Conservation (phyloP, 2,797 vertebrate genomes). For the Glossophaga mutica region DNA sequence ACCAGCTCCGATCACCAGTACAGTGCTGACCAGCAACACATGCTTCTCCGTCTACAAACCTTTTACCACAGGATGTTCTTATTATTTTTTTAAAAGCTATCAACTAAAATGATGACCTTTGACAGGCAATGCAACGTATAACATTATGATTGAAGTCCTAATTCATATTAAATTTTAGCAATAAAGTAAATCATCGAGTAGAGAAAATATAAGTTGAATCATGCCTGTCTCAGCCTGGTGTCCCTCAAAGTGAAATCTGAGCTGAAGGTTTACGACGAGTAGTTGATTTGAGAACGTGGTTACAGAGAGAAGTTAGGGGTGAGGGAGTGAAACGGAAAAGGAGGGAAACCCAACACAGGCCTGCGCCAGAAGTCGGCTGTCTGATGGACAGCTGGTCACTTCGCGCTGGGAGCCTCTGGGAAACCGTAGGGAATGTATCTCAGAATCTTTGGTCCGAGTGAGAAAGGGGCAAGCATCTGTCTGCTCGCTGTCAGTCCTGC, state of each 20-base stretch:
- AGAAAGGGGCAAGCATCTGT: background rate
- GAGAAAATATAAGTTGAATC: constrained; percentile 16
- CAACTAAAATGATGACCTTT: constrained; percentile 14
- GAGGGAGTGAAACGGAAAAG: background rate
- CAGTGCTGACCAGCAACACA: constrained; percentile 13
- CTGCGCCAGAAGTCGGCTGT: background rate
- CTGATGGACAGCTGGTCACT: background rate
- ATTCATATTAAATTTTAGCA: constrained; percentile 11
- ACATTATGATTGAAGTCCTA: background rate
- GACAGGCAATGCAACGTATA: constrained; percentile 14
- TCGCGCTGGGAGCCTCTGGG: background rate
- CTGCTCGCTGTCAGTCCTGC: background rate
- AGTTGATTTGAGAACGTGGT: background rate
- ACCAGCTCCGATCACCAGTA: constrained; percentile 8
- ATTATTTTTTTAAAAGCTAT: constrained; percentile 56
- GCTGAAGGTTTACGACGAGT: background rate
- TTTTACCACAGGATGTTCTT: constrained; percentile 31
- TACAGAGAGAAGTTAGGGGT: background rate
- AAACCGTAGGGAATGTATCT: background rate
- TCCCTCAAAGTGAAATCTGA: background rate
- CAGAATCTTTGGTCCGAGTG: background rate
- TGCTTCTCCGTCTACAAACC: constrained; percentile 19
- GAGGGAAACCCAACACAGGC: background rate
- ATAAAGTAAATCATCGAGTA: constrained; percentile 50
- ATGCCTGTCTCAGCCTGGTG: background rate